Percentiles rank a stretch among this genome's conserved stretches.
phyloP scores from a whole-genome alignment of 2,797 vertebrate genomes.

The Phalanger gymnotis region DNA sequence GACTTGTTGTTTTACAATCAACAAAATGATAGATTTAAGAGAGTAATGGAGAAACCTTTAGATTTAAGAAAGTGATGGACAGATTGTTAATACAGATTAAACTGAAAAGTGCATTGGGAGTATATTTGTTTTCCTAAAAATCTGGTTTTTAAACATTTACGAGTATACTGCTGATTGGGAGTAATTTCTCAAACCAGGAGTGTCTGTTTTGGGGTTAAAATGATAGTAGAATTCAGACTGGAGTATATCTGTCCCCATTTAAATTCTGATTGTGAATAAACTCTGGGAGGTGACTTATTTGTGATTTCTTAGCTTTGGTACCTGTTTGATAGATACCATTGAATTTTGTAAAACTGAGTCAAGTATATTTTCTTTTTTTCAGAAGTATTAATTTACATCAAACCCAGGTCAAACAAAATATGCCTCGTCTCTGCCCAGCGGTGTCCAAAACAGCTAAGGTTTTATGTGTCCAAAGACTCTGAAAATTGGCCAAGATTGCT shows the following conservation, averaged over 20 bases:
- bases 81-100: neutral
- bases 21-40: neutral
- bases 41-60: neutral
- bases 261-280: neutral
- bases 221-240: neutral
- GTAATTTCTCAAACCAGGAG: neutral
- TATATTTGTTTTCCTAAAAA: neutral
- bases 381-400: neutral
- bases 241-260: neutral
- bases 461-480: neutral
- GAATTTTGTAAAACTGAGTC: neutral
- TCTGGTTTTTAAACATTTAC: neutral
- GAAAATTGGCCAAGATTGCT: neutral
- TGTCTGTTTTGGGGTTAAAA: conserved; percentile 4
- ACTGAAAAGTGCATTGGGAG: neutral
- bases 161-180: neutral
- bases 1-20: neutral
- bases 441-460: neutral
- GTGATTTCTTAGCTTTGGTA: neutral
- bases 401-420: conserved; percentile 5
- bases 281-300: neutral
- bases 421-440: neutral
- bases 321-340: neutral
- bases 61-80: neutral
- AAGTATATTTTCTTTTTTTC: neutral